Evolutionary conservation across 1,140 invertebrate genomes (phyloP), one percentile per base, ranked within the genome.

Genomic region (Leptopilina boulardi): DNA sequence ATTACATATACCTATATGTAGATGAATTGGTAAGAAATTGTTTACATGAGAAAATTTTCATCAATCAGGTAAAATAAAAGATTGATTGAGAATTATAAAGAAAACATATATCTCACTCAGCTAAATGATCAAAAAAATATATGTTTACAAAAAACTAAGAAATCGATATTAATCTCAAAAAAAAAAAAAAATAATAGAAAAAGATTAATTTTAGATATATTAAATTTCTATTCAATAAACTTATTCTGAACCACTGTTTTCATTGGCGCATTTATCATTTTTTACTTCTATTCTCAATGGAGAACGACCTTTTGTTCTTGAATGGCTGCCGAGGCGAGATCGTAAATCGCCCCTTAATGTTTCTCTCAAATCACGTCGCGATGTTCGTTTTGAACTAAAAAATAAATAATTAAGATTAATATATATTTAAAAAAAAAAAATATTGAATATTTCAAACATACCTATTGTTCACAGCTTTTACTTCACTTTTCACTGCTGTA

Each of bases 271-370:
- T 80, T 89, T 89, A 30, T 90, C 89, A 71, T 90, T 90, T 81
- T 85, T 89, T 5, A 90, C 84, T 85, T 89, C 88, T 89, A 90
- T 89, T 78, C 89, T 89, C 19, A 90, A 78, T 2, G 88, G 87
- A 38, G 89, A 89, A 56, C 88, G 84, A 18, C 83, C 85, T 75
- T 85, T 84, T 19, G 85, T 83, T 75, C 85, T 84, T 15, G 85
- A 83, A 15, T 89, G 83, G 76, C 84, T 85, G 10, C 88, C 86
- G 4, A 90, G 85, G 3, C 89, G 83, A 5, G 88, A 89, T 47
- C 89, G 79, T 10, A 89, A 77, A 74, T 89, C 88, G 8, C 79
- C 83, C 13, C 83, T 88, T 30, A 89, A 74, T 0, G 81, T 83
- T 59, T 76, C 82, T 47, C 87, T 86, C 5, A 88, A 81, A 78